Percentiles rank a stretch among this genome's conserved stretches.
Evolutionary conservation across 2,888 invertebrate species (phyloP).

Genomic region (Lasioglossum vierecki): DNA sequence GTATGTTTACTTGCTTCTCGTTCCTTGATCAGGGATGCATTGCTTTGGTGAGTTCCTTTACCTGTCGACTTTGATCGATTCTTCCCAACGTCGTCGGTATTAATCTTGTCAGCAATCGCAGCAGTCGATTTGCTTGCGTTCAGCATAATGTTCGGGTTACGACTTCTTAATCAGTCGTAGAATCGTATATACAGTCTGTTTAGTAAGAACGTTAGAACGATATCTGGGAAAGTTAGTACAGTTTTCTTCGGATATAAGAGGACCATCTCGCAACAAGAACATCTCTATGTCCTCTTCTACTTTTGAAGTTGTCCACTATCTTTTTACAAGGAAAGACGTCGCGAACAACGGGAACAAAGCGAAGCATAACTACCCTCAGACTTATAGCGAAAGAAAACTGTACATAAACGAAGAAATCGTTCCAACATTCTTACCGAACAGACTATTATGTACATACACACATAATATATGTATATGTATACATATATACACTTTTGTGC

Average conservation of each 20-base stretch:
- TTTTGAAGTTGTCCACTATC: no score
- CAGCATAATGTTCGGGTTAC: not conserved
- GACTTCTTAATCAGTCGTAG: not conserved
- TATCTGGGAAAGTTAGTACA: not conserved
- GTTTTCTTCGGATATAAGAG: no score
- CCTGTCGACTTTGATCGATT: not conserved
- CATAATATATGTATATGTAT: not conserved
- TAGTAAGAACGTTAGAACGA: not conserved
- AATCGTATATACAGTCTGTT: not conserved
- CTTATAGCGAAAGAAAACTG: no score
- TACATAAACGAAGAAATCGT: not conserved
- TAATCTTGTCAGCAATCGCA: not conserved
- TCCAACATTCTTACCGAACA: not conserved
- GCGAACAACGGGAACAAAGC: no score
- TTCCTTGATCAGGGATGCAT: not conserved
- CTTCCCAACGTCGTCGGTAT: not conserved
- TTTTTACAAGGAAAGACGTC: no score
- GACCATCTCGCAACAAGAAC: no score
- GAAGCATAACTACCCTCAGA: no score
- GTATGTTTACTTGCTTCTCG: not conserved
- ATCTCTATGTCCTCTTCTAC: no score
- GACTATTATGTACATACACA: not conserved
- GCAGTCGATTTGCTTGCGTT: not conserved
- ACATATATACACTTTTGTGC: constrained; percentile 30
- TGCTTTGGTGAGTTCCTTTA: not conserved